phyloP scores from a whole-genome alignment of 2,888 invertebrate genomes.

The Meiosimyza platycephala region DNA sequence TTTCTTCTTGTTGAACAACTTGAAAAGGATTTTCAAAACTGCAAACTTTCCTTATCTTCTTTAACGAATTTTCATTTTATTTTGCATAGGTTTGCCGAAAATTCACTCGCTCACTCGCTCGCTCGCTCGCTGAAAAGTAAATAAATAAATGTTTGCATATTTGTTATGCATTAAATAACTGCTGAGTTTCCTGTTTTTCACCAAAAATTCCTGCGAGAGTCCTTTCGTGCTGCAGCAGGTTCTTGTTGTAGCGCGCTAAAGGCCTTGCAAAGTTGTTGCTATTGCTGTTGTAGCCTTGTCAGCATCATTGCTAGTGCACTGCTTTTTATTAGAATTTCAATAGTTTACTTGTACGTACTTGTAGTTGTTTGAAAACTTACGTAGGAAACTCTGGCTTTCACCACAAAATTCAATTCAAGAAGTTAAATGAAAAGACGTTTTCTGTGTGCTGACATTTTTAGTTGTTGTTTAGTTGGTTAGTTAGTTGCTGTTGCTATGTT shows the following conservation, averaged over 20 bases:
- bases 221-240: too few relatives aligned
- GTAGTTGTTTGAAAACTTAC: too few relatives aligned
- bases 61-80: not conserved
- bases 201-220: too few relatives aligned
- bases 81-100: not conserved
- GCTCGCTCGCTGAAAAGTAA: not conserved
- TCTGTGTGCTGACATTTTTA: conserved; percentile 4
- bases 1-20: not conserved
- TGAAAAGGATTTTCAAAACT: not conserved
- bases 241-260: too few relatives aligned
- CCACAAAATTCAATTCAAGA: conserved; percentile 7
- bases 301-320: not conserved
- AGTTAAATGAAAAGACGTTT: conserved; percentile 26
- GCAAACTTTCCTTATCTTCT: not conserved
- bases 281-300: too few relatives aligned
- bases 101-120: not conserved
- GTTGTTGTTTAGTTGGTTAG: not conserved
- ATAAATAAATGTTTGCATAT: conserved; percentile 24
- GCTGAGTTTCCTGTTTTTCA: conserved; percentile 9
- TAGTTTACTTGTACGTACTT: not conserved
- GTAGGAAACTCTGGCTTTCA: too few relatives aligned
- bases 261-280: too few relatives aligned
- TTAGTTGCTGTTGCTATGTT: not conserved
- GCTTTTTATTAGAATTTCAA: not conserved
- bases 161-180: conserved; percentile 20